Percentiles rank a stretch among this genome's conserved stretches.
Conservation (phyloP, 2,113 vertebrate species). For the Ellobius talpinus region DNA sequence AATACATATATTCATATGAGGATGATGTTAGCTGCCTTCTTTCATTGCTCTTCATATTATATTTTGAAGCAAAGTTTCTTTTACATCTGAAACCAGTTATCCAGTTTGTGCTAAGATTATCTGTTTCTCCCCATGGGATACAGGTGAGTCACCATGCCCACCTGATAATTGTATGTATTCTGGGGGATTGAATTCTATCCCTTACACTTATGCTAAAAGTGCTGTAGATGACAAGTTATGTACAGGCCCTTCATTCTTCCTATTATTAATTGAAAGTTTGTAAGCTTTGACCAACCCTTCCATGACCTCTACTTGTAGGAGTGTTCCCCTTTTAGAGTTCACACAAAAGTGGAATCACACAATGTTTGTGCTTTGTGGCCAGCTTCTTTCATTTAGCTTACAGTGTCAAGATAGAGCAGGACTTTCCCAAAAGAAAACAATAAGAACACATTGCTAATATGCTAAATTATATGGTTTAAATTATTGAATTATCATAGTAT, state of each 20-base stretch:
- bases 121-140: not conserved
- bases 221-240: not conserved
- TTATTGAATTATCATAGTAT: not conserved
- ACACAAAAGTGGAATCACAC: not conserved
- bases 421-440: not conserved
- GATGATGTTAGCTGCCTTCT: not conserved
- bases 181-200: not conserved
- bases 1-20: not conserved
- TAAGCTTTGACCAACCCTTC: not conserved
- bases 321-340: not conserved
- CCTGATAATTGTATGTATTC: not conserved
- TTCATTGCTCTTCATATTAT: not conserved
- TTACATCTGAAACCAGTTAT: not conserved
- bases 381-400: not conserved
- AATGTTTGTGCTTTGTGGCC: not conserved
- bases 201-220: not conserved
- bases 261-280: not conserved
- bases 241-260: not conserved
- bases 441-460: not conserved
- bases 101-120: not conserved
- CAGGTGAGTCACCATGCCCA: not conserved
- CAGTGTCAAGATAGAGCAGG: not conserved
- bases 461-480: conserved; percentile 8
- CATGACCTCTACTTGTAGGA: not conserved
- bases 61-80: not conserved